Conservation (phyloP, 2,888 invertebrate species). For the Nemoura dubitans region DNA sequence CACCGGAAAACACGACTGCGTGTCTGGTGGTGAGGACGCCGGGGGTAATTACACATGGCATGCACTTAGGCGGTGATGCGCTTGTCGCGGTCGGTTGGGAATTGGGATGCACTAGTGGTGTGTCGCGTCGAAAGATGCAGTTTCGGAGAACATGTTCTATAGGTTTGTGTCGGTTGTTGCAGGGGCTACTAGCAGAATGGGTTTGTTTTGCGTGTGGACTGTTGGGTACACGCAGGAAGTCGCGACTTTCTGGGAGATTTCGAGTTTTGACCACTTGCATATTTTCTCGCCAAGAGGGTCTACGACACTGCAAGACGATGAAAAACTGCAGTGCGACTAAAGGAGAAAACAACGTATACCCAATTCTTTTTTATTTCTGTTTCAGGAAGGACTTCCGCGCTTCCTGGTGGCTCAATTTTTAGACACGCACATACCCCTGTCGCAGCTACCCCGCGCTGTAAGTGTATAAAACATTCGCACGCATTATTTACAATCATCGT, state of each 20-base stretch:
- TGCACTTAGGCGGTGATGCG: not conserved
- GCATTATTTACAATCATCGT: no score
- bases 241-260: no score
- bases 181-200: no score
- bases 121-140: no score
- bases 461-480: not conserved
- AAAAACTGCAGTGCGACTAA: no score
- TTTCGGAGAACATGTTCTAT: no score
- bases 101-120: not conserved
- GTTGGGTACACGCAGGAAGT: no score
- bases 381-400: not conserved
- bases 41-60: not conserved
- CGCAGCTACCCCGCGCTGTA: not conserved
- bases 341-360: not conserved
- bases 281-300: no score
- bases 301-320: no score
- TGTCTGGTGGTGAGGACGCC: not conserved
- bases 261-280: no score
- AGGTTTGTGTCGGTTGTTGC: no score
- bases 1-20: slow-evolving; percentile 15
- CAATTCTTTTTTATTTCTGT: not conserved
- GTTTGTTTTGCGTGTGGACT: no score
- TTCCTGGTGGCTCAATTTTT: not conserved
- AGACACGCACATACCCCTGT: not conserved
- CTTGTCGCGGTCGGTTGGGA: not conserved